Conservation (phyloP, 2,113 vertebrate species). For the Aviceda subcristata region DNA sequence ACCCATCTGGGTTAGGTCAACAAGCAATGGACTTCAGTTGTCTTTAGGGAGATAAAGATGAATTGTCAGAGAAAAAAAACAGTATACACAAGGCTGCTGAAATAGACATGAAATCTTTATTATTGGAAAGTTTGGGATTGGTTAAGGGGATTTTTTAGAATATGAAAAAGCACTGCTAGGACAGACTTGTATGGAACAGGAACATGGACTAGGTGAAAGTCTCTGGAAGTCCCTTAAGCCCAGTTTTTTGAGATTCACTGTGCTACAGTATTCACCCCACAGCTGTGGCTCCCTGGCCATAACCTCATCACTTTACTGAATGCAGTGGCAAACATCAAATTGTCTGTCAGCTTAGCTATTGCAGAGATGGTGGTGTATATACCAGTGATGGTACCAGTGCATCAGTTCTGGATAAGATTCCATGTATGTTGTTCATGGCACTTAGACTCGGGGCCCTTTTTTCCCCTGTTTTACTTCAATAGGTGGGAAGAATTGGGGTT, state of each 20-base stretch:
- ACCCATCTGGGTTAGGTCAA: constrained; percentile 39
- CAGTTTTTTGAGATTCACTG: neutral
- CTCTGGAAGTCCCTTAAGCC: neutral
- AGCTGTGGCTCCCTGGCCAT: neutral
- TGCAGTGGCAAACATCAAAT: neutral
- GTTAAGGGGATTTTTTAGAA: neutral
- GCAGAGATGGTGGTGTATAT: neutral
- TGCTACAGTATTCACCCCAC: neutral
- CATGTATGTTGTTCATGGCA: neutral
- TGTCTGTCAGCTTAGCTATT: neutral
- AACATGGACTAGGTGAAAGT: neutral
- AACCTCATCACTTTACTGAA: neutral
- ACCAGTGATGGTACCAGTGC: neutral
- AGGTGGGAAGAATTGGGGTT: neutral
- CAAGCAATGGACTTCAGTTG: neutral
- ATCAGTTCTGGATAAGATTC: neutral
- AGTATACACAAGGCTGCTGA: neutral
- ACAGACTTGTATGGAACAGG: neutral
- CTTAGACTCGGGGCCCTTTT: fast-evolving
- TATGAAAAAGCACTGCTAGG: neutral
- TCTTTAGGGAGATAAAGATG: neutral
- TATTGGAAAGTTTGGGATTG: neutral
- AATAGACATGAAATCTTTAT: neutral
- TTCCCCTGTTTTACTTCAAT: neutral
- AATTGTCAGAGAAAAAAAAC: neutral